Evolutionary conservation across 2,888 invertebrate genomes (phyloP), one percentile per base, ranked within the genome.

Genomic region (Uropetala carovei): DNA sequence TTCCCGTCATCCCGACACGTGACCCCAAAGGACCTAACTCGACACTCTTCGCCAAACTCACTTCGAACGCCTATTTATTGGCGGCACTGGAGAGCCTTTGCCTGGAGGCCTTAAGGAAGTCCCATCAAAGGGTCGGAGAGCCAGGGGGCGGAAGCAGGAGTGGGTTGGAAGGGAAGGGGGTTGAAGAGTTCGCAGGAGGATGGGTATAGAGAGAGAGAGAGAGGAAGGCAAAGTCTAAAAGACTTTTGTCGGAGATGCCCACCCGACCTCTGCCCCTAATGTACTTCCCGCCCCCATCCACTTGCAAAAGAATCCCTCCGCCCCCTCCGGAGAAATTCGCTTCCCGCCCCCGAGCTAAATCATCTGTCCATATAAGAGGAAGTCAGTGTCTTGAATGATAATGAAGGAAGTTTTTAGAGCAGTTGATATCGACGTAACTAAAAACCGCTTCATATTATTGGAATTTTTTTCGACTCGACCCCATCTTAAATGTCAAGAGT

Each of bases 21-120:
- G 89, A 68, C 89, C 89, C 43, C 89, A 56, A n/a, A 89, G 89
- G 89, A 68, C 89, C 89, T 43, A 64, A 64, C 89, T 43, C 60
- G 86, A 60, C 86, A 60, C 60, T 86, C 86, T 86, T 60, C 86
- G 13, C 59, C 89, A 89, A 89, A 89, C 89, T 89, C 89, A 30
- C 89, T 89, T 43, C 89, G 89, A 89, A 89, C 89, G 89, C 89
- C 89, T 89, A 89, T 89, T 89, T 89, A 89, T 89, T 89, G 89
- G 89, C 18, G 89, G 85, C 18, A n/a, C 13, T 75, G 75, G 75
- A 27, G 18, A 43, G 43, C 10, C 83, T 27, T 56, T 89, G 89
- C 86, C 86, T 60, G 27, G 60, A 86, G 60, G 59, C 86, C 60
- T 86, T 86, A 86, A 86, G 86, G 86, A 86, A 86, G 86, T 64